A percentile compares a stretch with the other conserved stretches of the same genome.
These are phyloP conservation scores for Tautogolabrus adspersus DNA, from an alignment of 2,113 vertebrate species.

Conservation along the genomic window DNA sequence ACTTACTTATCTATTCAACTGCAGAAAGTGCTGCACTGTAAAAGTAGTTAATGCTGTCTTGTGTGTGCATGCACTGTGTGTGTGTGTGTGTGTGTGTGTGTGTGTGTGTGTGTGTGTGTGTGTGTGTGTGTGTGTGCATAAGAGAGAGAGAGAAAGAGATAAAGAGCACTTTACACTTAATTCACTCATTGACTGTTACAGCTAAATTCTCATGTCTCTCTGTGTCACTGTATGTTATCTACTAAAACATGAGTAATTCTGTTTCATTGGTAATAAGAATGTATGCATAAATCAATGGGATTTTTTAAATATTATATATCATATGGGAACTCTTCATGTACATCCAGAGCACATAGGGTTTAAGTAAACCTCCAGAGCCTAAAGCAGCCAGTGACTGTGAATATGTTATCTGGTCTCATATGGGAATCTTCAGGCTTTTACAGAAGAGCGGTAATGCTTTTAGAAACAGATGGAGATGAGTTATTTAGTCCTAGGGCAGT, in stretches of 20 bases:
- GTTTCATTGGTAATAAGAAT: background rate
- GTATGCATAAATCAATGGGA: background rate
- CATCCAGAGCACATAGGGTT: background rate
- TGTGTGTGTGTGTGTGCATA: conserved; percentile 14
- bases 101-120: conserved; percentile 12
- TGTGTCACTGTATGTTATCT: conserved; percentile 2
- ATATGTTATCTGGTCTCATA: conserved; percentile 31
- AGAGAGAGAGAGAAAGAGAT: background rate
- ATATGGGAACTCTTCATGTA: background rate
- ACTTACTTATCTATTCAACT: conserved; percentile 41
- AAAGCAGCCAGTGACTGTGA: conserved; percentile 22
- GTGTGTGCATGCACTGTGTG: conserved; percentile 9
- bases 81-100: background rate
- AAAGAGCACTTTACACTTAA: background rate
- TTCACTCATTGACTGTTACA: background rate
- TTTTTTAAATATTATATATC: background rate
- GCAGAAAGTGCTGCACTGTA: conserved; percentile 40
- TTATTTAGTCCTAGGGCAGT: conserved; percentile 26
- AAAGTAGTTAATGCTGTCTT: conserved; percentile 13
- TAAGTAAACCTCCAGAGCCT: conserved; percentile 26
- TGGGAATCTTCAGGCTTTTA: conserved; percentile 38
- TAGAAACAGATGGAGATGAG: conserved; percentile 53
- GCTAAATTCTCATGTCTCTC: conserved; percentile 2
- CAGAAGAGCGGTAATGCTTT: conserved; percentile 34
- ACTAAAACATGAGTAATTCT: no score